phyloP scores from a whole-genome alignment of 2,888 invertebrate genomes.

The Oxystoma pomonae region DNA sequence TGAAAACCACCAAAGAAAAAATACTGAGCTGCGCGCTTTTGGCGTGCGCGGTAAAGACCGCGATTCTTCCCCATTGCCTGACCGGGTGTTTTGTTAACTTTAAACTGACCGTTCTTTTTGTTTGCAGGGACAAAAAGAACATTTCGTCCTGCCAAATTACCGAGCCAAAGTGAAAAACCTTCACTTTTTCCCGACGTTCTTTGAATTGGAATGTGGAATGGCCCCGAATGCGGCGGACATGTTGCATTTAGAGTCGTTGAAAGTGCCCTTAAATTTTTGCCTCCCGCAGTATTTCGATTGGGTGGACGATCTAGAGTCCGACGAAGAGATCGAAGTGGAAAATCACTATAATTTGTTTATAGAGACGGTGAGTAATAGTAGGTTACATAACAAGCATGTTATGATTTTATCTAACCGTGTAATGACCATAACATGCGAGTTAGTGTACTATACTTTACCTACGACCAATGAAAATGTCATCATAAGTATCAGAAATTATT shows the following conservation, averaged over 20 bases:
- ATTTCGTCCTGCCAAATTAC: conserved; percentile 26
- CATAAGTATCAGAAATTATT: too few relatives aligned
- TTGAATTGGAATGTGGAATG: conserved; percentile 51
- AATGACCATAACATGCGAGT: too few relatives aligned
- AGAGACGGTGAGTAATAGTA: not conserved
- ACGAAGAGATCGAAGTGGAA: not conserved
- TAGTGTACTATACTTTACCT: too few relatives aligned
- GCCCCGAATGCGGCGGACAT: conserved; percentile 36
- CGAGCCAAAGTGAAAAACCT: conserved; percentile 38
- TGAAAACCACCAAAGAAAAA: too few relatives aligned
- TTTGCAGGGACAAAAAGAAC: conserved; percentile 24
- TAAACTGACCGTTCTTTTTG: conserved; percentile 15
- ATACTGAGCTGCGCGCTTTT: too few relatives aligned
- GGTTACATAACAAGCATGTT: too few relatives aligned
- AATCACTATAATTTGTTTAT: not conserved
- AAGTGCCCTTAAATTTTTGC: conserved; percentile 29
- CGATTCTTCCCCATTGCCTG: too few relatives aligned
- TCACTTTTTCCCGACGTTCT: conserved; percentile 54
- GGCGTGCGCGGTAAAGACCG: not conserved
- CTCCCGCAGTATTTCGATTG: conserved; percentile 28
- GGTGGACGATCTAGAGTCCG: conserved; percentile 1
- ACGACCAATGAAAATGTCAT: too few relatives aligned
- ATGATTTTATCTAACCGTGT: too few relatives aligned
- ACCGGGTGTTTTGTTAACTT: too few relatives aligned
- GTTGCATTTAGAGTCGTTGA: conserved; percentile 21